Conservation (phyloP, 1,140 invertebrate species). For the Eubasilissa regina region DNA sequence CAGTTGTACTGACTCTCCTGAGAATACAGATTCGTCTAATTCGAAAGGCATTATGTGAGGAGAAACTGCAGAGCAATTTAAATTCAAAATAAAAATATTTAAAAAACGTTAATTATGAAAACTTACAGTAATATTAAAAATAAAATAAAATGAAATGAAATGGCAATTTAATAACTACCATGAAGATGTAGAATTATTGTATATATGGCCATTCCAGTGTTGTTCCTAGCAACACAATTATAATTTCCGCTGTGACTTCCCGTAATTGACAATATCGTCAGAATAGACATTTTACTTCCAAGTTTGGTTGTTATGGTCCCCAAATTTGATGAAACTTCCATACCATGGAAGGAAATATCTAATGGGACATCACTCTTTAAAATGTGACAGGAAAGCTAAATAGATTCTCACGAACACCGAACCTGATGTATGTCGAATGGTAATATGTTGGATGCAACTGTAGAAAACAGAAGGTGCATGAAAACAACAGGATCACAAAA, state of each 20-base stretch:
- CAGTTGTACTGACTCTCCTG: constrained; percentile 81
- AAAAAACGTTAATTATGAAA: constrained; percentile 26
- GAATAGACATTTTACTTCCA: constrained; percentile 76
- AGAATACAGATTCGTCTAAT: constrained; percentile 76
- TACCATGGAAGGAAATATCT: constrained; percentile 73
- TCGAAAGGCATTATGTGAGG: constrained; percentile 82
- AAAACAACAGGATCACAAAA: constrained; percentile 43
- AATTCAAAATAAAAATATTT: constrained; percentile 30
- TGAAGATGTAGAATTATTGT: constrained; percentile 81
- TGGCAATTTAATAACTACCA: constrained; percentile 70
- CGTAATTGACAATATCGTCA: constrained; percentile 76
- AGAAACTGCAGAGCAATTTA: constrained; percentile 72
- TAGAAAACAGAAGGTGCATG: constrained; percentile 58
- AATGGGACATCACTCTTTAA: constrained; percentile 78
- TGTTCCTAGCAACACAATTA: constrained; percentile 79
- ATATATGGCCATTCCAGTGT: constrained; percentile 78
- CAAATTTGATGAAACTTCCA: constrained; percentile 64
- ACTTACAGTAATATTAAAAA: constrained; percentile 30
- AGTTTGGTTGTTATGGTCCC: constrained; percentile 75
- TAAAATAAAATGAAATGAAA: constrained; percentile 52
- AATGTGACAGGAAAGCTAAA: constrained; percentile 76
- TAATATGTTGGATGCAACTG: constrained; percentile 78
- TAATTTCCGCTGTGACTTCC: constrained; percentile 76
- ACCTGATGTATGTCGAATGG: constrained; percentile 76
- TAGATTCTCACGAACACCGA: constrained; percentile 76